Conservation (phyloP, 2,888 invertebrate species). For the Agrenia bidenticulata region DNA sequence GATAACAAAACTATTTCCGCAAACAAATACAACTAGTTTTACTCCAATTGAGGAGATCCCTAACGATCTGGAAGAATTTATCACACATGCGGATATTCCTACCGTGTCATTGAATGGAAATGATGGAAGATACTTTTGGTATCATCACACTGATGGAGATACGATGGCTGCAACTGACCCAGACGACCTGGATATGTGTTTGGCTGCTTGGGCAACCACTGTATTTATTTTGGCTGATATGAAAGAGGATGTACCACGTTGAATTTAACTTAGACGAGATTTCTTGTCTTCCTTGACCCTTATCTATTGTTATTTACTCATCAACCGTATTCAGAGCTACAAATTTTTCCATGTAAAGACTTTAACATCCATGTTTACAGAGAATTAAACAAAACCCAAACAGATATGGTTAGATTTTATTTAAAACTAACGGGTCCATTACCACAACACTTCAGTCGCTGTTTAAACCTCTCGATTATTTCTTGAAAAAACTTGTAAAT, state of each 20-base stretch:
- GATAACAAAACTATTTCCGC: conserved; percentile 55
- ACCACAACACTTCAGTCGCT: no score
- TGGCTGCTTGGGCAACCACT: conserved; percentile 76
- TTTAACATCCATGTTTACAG: no score
- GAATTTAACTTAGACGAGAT: neutral
- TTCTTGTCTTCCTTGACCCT: no score
- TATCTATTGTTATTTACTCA: neutral
- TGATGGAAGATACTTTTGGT: conserved; percentile 59
- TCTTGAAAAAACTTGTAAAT: no score
- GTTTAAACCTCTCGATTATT: no score
- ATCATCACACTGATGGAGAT: conserved; percentile 77
- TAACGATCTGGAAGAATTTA: conserved; percentile 29
- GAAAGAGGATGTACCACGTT: conserved; percentile 64
- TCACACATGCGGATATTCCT: conserved; percentile 64
- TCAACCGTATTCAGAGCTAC: neutral
- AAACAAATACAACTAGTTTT: conserved; percentile 17
- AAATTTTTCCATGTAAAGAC: no score
- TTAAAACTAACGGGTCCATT: no score
- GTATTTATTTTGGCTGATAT: conserved; percentile 76
- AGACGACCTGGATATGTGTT: conserved; percentile 67
- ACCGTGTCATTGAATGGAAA: conserved; percentile 68
- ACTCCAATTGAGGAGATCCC: conserved; percentile 14
- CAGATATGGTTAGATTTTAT: no score
- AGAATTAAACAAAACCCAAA: no score
- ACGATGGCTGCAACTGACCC: conserved; percentile 64